Conservation (phyloP, 2,888 invertebrate species). For the Ramazzottius varieornatus region DNA sequence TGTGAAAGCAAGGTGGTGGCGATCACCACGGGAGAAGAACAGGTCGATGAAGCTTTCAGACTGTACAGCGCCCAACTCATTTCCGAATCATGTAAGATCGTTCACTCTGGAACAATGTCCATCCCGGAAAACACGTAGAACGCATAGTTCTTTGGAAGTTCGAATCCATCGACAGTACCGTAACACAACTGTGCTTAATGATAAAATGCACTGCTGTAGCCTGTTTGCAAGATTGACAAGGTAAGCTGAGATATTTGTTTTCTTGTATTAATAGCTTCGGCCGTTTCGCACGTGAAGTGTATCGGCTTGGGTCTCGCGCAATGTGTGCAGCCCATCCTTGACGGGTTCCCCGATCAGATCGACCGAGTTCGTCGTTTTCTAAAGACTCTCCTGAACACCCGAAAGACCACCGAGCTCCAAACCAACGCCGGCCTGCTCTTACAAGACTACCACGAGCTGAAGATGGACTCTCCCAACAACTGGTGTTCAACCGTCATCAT, state of each 20-base stretch:
- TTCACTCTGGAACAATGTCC: too few species aligned
- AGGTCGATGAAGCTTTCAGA: not conserved
- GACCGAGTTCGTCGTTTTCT: not conserved
- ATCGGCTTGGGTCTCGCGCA: not conserved
- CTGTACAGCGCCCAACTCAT: too few species aligned
- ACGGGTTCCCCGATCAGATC: not conserved
- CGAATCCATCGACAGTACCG: too few species aligned
- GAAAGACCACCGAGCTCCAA: not conserved
- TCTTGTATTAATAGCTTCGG: too few species aligned
- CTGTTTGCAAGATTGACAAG: too few species aligned
- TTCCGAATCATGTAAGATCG: too few species aligned
- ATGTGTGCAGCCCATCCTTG: not conserved
- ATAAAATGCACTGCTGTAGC: too few species aligned
- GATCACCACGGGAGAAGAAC: not conserved
- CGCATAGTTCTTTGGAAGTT: too few species aligned
- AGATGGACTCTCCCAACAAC: not conserved
- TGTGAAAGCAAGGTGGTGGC: not conserved
- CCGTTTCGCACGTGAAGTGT: not conserved
- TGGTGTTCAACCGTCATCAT: not conserved
- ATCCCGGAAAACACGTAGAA: too few species aligned
- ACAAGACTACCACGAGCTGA: not conserved
- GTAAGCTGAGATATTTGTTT: too few species aligned
- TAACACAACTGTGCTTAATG: too few species aligned
- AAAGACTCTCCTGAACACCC: not conserved
- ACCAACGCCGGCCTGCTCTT: not conserved